Percentiles rank a stretch among this genome's conserved stretches.
These are phyloP conservation scores for Gobio occitaniae DNA, from an alignment of 2,797 vertebrate genomes.

Conservation along the genomic window DNA sequence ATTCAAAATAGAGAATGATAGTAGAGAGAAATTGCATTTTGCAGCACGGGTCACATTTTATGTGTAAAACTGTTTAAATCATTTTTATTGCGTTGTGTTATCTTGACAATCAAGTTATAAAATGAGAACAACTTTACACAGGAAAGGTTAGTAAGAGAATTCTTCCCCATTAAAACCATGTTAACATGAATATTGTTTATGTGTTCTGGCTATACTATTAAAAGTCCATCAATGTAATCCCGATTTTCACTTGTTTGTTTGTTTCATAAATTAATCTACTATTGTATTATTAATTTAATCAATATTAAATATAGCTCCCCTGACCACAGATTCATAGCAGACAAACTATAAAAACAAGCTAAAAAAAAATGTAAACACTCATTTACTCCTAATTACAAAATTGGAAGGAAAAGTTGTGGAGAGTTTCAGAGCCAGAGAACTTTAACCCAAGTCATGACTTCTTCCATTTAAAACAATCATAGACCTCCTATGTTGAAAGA, in stretches of 20 bases:
- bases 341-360: background rate
- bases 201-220: too few relatives aligned
- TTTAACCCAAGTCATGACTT: slow-evolving; percentile 5
- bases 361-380: background rate
- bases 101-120: background rate
- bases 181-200: too few relatives aligned
- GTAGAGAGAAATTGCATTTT: too few relatives aligned
- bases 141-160: too few relatives aligned
- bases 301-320: background rate
- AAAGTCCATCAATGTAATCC: too few relatives aligned
- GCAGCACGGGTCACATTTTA: too few relatives aligned
- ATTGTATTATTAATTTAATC: background rate
- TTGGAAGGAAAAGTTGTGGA: background rate
- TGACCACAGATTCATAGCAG: background rate
- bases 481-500: background rate
- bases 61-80: background rate
- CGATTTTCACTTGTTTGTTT: background rate
- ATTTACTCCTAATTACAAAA: background rate
- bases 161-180: too few relatives aligned
- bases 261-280: background rate
- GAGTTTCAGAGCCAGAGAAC: background rate
- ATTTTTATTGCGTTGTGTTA: background rate
- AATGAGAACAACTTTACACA: background rate
- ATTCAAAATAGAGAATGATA: too few relatives aligned
- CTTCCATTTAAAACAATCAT: background rate